Evolutionary conservation across 2,888 invertebrate species (phyloP).

Genomic region (Homarus gammarus): DNA sequence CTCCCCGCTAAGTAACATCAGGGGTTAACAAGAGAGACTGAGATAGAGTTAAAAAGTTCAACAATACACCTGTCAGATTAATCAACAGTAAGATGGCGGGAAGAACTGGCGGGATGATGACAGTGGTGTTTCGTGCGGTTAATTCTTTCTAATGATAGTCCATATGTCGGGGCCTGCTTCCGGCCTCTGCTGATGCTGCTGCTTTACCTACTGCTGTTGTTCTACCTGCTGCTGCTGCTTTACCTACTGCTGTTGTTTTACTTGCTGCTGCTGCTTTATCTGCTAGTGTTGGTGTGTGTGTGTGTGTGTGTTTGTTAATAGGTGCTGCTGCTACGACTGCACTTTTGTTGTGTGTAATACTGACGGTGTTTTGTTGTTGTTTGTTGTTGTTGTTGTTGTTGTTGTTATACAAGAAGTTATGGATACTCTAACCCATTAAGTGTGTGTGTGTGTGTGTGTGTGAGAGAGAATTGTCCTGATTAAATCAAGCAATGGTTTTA

Average conservation of each 20-base stretch:
- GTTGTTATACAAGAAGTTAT: too few relatives aligned
- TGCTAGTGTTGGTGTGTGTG: not conserved
- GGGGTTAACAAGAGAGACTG: not conserved
- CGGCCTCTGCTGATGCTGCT: not conserved
- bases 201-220: not conserved
- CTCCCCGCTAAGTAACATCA: not conserved
- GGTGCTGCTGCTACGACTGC: too few relatives aligned
- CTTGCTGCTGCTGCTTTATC: not conserved
- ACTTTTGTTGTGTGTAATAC: too few relatives aligned
- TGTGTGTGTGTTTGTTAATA: too few relatives aligned
- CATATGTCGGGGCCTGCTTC: not conserved
- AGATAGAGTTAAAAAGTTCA: not conserved
- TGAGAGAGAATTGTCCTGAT: too few relatives aligned
- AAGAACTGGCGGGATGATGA: constrained; percentile 1
- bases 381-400: too few relatives aligned
- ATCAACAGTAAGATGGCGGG: constrained; percentile 9
- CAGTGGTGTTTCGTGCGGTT: constrained; percentile 33
- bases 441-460: too few relatives aligned
- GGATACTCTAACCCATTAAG: too few relatives aligned
- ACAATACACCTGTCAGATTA: not conserved
- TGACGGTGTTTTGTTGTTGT: too few relatives aligned
- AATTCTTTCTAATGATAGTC: constrained; percentile 33
- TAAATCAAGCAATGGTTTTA: too few relatives aligned
- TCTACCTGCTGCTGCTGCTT: not conserved
- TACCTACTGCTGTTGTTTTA: too few relatives aligned